A percentile compares a stretch with the other conserved stretches of the same genome.
Evolutionary conservation across 2,888 invertebrate species (phyloP).

Genomic region (Agriotes lineatus): DNA sequence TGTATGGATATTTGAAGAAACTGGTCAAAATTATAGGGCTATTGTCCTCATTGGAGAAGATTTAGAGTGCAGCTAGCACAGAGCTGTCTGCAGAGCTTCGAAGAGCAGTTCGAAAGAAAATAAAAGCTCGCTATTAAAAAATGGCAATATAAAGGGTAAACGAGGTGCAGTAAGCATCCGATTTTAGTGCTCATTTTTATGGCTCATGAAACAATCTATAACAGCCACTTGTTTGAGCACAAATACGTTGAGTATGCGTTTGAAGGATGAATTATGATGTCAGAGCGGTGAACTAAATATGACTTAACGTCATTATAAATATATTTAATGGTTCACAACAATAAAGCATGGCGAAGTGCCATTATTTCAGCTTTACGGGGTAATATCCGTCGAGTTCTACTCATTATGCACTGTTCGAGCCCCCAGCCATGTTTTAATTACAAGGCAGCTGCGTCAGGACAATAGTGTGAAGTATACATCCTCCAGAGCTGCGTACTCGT

Average conservation of each 20-base stretch:
- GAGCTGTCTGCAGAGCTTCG: no score
- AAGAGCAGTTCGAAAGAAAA: neutral
- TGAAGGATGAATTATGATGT: slow-evolving; percentile 38
- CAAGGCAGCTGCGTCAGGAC: slow-evolving; percentile 39
- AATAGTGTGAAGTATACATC: slow-evolving; percentile 39
- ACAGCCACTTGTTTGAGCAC: slow-evolving; percentile 37
- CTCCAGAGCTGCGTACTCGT: slow-evolving; percentile 28
- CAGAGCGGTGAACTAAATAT: slow-evolving; percentile 39
- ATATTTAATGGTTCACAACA: slow-evolving; percentile 37
- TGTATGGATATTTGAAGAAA: no score
- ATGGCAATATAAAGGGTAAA: slow-evolving; percentile 22
- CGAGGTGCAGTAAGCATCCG: slow-evolving; percentile 24
- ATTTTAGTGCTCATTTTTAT: slow-evolving; percentile 34
- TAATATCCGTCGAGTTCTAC: slow-evolving; percentile 39
- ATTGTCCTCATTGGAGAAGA: no score
- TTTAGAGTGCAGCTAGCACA: no score
- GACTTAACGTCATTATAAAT: slow-evolving; percentile 42
- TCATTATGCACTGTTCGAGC: slow-evolving; percentile 38
- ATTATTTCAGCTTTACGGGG: slow-evolving; percentile 39
- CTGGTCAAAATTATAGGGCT: no score
- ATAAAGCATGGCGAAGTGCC: slow-evolving; percentile 36
- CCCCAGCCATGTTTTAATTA: slow-evolving; percentile 40
- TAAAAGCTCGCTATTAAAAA: neutral
- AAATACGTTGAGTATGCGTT: slow-evolving; percentile 32
- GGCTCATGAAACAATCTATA: slow-evolving; percentile 40